phyloP scores from a whole-genome alignment of 2,797 vertebrate genomes.

The Gallinago solitaria region DNA sequence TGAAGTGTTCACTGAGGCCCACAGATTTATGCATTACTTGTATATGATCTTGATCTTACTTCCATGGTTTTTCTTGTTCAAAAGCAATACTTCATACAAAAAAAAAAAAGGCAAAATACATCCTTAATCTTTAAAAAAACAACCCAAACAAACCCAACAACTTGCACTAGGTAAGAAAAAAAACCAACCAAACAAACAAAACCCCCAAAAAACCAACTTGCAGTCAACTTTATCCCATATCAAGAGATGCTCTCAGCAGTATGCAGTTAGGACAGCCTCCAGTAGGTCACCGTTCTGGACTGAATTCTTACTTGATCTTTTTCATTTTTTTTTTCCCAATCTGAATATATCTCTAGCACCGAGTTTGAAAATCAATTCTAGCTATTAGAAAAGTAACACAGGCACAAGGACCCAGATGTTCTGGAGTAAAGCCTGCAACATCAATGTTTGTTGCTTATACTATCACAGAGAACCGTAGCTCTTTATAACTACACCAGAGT shows the following conservation, averaged over 20 bases:
- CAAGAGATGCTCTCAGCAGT: neutral
- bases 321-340: too few species aligned
- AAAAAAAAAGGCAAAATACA: accelerated
- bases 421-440: neutral
- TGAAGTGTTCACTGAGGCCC: neutral
- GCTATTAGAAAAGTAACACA: neutral
- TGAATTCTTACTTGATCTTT: neutral
- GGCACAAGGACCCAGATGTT: neutral
- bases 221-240: neutral
- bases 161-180: neutral
- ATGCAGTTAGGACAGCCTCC: neutral
- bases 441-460: neutral
- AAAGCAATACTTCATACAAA: neutral
- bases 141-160: neutral
- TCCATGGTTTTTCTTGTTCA: neutral
- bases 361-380: neutral
- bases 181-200: neutral
- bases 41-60: neutral
- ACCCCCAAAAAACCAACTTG: neutral
- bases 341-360: neutral
- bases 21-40: neutral
- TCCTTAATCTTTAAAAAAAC: neutral
- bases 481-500: neutral
- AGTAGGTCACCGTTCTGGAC: neutral
- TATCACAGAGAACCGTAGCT: neutral